Evolutionary conservation across 2,797 vertebrate genomes (phyloP), one percentile per base, ranked within the genome.

Genomic region (Anguilla pacifica): DNA sequence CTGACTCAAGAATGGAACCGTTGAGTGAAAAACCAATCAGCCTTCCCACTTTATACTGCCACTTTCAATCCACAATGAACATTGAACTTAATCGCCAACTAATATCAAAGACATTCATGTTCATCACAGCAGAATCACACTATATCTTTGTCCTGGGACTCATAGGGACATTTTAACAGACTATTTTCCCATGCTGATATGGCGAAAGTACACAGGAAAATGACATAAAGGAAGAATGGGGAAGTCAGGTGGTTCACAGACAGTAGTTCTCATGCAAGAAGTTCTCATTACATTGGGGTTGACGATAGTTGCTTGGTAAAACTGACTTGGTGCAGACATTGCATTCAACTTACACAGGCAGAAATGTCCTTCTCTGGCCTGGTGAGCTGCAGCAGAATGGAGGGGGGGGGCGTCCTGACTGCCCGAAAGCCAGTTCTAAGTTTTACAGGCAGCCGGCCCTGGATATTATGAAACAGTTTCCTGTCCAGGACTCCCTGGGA

Each of bases 401-500:
- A 4, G 35, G n/a, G 6, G 25, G 61, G 43, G 17, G 25, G 3
- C 15, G 3, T 6, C 55, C 17, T 85, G 83, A 35, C 83, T 64
- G 67, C 39, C 55, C 72, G 57, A 43, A 55, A 39, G 39, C 79
- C 72, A 35, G 25, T 39, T 31, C 39, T n/a, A 67, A 46, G 43
- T 67, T n/a, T 67, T 6, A 77, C 35, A 4, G 9, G 35, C 15
- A 77, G 31, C 72, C 4, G 31, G 72, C 7, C 61, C 61, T 67
- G 11, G 43, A 39, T 59, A 28, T 61, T 53, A 83, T 49, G 49
- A 55, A 84, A 64, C 55, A 4, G 46, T 55, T 83, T 70, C 61
- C 81, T 64, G 79, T 84, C 43, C 43, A 64, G 74, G 86, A 43
- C 35, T 61, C 39, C 43, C 57, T 84, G 86, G 61, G 86, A 87